phyloP scores from a whole-genome alignment of 2,797 vertebrate species.

The Hemitrygon akajei region DNA sequence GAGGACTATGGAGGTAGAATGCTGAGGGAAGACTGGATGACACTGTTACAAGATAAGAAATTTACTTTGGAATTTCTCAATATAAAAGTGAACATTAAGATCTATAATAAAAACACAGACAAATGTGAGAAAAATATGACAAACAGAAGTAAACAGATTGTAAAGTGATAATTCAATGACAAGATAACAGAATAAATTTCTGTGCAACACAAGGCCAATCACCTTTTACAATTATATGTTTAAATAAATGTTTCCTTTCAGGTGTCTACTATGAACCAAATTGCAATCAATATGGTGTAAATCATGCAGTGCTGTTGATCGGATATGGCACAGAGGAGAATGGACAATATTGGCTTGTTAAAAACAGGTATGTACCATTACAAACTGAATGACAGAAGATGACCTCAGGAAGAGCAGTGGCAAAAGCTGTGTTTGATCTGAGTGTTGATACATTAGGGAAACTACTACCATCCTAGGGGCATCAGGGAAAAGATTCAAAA shows the following conservation, averaged over 20 bases:
- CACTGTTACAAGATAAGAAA: fast-evolving
- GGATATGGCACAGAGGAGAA: too few relatives aligned
- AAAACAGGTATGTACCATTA: neutral
- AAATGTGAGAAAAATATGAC: neutral
- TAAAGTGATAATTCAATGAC: neutral
- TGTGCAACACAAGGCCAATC: fast-evolving
- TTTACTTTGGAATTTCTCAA: neutral
- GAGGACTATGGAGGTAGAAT: neutral
- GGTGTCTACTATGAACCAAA: too few relatives aligned
- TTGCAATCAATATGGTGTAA: too few relatives aligned
- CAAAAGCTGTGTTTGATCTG: neutral
- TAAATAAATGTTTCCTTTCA: neutral
- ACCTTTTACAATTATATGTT: slow-evolving; percentile 15
- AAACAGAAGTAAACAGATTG: neutral
- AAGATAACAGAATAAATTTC: neutral
- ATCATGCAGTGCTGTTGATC: too few relatives aligned
- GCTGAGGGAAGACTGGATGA: neutral
- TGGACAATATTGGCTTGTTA: too few relatives aligned
- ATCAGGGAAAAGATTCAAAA: neutral
- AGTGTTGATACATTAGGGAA: neutral
- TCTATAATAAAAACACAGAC: neutral
- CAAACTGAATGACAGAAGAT: too few relatives aligned
- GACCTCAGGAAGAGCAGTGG: neutral
- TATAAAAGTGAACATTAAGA: neutral
- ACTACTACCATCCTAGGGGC: neutral